A percentile compares a stretch with the other conserved stretches of the same genome.
Conservation (phyloP, 2,113 vertebrate genomes). For the Lepus timidus region DNA sequence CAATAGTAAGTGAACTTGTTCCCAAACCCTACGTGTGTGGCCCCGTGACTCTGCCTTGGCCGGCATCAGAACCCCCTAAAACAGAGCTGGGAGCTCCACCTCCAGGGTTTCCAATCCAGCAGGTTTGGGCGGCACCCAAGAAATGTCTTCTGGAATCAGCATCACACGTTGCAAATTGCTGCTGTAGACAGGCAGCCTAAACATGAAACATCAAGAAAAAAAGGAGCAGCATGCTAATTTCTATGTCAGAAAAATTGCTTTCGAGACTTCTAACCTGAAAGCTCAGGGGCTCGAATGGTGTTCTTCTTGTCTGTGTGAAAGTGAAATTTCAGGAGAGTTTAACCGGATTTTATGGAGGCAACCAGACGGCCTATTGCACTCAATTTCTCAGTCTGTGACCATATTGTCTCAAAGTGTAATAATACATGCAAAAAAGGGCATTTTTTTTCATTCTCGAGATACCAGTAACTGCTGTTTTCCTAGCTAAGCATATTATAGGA, state of each 20-base stretch:
- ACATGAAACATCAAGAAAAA: background rate
- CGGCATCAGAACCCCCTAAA: background rate
- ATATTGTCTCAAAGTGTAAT: background rate
- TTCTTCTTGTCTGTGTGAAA: background rate
- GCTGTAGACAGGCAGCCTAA: background rate
- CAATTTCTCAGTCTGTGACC: background rate
- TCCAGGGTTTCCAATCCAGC: background rate
- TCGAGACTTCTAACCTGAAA: background rate
- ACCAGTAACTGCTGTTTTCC: background rate
- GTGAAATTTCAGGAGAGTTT: background rate
- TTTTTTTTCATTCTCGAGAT: background rate
- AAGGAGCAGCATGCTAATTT: background rate
- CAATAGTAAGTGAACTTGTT: background rate
- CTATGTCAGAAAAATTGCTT: slow-evolving; percentile 20
- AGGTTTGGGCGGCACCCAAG: background rate
- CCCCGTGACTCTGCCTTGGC: no score
- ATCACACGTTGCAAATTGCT: background rate
- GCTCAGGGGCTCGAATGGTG: background rate
- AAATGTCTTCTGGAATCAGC: background rate
- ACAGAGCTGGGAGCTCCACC: background rate
- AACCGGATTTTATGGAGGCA: background rate
- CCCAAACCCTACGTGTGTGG: background rate
- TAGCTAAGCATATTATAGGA: background rate
- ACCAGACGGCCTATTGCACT: background rate
- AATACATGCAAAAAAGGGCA: background rate